These are phyloP conservation scores for Gnathonemus longibarbis DNA, from an alignment of 2,113 vertebrate species.

Conservation along the genomic window DNA sequence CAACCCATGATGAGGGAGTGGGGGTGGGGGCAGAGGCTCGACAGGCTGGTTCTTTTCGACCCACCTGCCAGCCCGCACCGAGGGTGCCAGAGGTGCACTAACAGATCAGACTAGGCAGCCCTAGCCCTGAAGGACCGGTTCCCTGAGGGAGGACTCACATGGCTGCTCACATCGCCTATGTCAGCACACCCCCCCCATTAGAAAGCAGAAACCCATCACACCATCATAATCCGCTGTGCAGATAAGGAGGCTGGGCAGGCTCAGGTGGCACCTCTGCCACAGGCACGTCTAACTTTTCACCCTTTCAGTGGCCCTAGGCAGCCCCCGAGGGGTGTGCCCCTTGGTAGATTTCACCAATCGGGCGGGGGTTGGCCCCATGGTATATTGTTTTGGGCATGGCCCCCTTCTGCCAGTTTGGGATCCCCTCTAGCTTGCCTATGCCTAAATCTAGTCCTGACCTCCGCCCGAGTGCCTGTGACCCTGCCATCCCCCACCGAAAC, in stretches of 20 bases:
- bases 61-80: background rate
- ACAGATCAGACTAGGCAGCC: background rate
- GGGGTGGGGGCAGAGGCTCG: background rate
- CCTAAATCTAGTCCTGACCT: background rate
- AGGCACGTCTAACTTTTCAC: background rate
- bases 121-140: background rate
- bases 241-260: background rate
- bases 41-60: background rate
- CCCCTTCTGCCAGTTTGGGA: background rate
- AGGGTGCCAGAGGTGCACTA: background rate
- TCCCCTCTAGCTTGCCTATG: background rate
- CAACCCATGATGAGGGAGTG: background rate
- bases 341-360: background rate
- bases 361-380: background rate
- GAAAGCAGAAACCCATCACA: background rate
- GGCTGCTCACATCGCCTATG: background rate
- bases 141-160: background rate
- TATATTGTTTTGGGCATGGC: background rate
- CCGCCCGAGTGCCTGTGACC: background rate
- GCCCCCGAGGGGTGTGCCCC: background rate
- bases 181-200: background rate
- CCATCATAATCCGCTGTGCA: background rate
- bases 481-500: background rate
- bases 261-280: background rate
- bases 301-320: background rate